A percentile compares a stretch with the other conserved stretches of the same genome.
Evolutionary conservation across 2,888 invertebrate species (phyloP).

Genomic region (Cryptus armator): DNA sequence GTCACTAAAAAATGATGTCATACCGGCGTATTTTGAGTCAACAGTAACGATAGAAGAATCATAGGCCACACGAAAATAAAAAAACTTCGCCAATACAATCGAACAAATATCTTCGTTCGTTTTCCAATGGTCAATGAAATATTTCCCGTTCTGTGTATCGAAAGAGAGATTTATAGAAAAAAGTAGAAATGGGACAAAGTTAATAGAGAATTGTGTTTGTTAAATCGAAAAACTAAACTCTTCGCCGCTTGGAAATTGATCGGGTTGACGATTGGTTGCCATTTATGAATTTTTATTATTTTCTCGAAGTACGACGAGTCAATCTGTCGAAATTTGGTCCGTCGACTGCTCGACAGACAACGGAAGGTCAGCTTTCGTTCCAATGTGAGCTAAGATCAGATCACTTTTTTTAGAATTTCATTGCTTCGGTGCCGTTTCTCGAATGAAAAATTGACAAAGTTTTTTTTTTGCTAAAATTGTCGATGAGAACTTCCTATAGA

Average conservation of each 20-base stretch:
- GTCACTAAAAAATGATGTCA: background rate
- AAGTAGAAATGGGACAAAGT: background rate
- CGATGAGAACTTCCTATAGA: background rate
- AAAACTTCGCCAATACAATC: constrained; percentile 90
- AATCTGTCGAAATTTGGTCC: constrained; percentile 10
- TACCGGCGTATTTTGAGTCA: constrained; percentile 84
- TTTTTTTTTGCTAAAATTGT: constrained; percentile 56
- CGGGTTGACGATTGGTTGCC: constrained; percentile 29
- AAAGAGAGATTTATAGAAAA: background rate
- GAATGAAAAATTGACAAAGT: constrained; percentile 46
- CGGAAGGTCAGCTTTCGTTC: background rate
- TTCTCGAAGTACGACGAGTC: constrained; percentile 16
- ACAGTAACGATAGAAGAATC: constrained; percentile 89
- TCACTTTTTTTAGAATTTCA: background rate
- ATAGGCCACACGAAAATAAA: constrained; percentile 89
- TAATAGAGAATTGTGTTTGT: background rate
- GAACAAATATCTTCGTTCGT: constrained; percentile 84
- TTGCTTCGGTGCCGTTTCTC: constrained; percentile 4
- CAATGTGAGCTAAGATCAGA: constrained; percentile 17
- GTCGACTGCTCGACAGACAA: background rate
- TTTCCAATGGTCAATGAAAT: background rate
- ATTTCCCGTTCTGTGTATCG: constrained; percentile 19
- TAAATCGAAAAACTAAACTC: constrained; percentile 25
- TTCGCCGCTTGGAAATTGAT: background rate
- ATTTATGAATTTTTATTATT: constrained; percentile 9